Percentiles rank a stretch among this genome's conserved stretches.
Evolutionary conservation across 2,888 invertebrate genomes (phyloP).

Genomic region (Dynastes tityus): DNA sequence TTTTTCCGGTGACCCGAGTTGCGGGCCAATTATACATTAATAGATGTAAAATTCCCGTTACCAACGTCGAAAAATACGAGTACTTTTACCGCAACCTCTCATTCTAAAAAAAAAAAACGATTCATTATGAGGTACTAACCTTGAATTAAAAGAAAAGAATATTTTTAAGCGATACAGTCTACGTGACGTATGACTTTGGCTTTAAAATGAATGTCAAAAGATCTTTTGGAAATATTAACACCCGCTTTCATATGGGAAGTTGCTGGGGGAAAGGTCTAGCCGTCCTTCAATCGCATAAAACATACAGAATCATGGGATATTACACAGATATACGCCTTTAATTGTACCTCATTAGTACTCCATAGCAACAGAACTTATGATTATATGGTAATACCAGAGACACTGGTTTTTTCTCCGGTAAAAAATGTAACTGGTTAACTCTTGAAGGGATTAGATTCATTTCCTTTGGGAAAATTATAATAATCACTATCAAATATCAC

Average conservation of each 20-base stretch:
- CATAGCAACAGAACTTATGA: background rate
- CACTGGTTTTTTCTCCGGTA: too few species aligned
- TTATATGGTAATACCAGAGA: background rate
- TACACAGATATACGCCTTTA: conserved; percentile 7
- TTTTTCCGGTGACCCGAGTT: background rate
- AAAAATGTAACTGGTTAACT: background rate
- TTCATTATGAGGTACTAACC: conserved; percentile 20
- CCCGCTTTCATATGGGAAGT: conserved; percentile 32
- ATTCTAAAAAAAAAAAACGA: background rate
- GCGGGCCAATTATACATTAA: background rate
- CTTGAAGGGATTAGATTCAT: background rate
- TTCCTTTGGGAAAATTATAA: too few species aligned
- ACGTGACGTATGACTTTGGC: background rate
- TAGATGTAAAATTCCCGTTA: conserved; percentile 27
- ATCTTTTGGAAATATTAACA: conserved; percentile 25
- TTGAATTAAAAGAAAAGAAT: conserved; percentile 35
- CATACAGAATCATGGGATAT: conserved; percentile 18
- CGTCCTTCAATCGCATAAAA: conserved; percentile 21
- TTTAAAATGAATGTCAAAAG: conserved; percentile 30
- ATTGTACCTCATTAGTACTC: conserved; percentile 2
- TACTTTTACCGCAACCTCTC: conserved; percentile 26
- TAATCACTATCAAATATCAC: too few species aligned
- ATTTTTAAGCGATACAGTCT: background rate
- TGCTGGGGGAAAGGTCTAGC: conserved; percentile 13
- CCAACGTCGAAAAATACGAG: conserved; percentile 18